Evolutionary conservation across 2,888 invertebrate species (phyloP), one percentile per base, ranked within the genome.

Genomic region (Eristalinus aeneus): DNA sequence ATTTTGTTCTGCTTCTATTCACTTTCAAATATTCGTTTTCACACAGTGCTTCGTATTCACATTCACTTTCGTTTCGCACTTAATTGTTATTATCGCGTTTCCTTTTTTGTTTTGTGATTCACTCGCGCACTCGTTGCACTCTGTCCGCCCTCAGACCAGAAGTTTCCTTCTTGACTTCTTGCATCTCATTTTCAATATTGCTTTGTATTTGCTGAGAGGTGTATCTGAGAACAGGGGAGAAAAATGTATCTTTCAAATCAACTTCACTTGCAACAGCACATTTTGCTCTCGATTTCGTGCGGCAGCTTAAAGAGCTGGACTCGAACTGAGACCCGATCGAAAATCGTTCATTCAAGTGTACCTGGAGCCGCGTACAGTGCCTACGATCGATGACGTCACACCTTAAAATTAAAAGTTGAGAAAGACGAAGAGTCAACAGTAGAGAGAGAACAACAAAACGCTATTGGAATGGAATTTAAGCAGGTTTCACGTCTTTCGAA

Each of bases 381-480:
- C 86, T 74, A 86, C 86, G 69, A 71, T 72, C 82, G 81, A 86
- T 86, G 86, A 86, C 86, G 86, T 86, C 86, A 86, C 61, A 22
- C 61, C 78, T 85, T 78, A 61, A 63, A 81, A 65, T 73, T 71
- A 74, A 71, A 81, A 81, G 46, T 10, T 60, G n/a, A 22, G 60
- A 60, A 68, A 69, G 23, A 58, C 39, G 20, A 65, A 67, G 32
- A 69, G 32, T n/a, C 27, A 77, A 63, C 36, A 68, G 68, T n/a
- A 54, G 27, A 32, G 56, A 64, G 46, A 58, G 69, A 68, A 46
- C 67, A 71, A 54, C 16, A 61, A 84, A 74, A 84, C 75, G 64
- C 78, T 84, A 75, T 84, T 80, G 83, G 87, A 87, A 83, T 87
- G 82, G 87, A 80, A 88, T 86, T 81, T 82, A 34, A 86, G 86